Evolutionary conservation across 2,888 invertebrate genomes (phyloP).

Genomic region (Acronicta psi): DNA sequence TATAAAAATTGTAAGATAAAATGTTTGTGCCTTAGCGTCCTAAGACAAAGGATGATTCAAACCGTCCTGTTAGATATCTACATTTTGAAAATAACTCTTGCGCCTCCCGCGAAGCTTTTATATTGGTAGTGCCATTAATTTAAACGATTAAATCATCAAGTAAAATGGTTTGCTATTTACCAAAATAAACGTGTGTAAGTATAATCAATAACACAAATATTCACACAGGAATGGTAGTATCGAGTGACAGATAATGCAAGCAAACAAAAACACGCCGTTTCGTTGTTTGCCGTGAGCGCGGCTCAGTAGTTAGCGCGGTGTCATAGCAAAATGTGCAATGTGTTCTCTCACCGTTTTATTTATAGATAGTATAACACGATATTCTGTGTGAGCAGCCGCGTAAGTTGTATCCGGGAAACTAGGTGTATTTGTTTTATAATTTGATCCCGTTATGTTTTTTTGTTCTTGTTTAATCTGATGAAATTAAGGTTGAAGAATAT

Average conservation of each 20-base stretch:
- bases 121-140: too few species aligned
- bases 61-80: too few species aligned
- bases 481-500: too few species aligned
- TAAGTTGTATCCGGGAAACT: constrained; percentile 16
- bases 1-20: too few species aligned
- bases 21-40: too few species aligned
- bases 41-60: too few species aligned
- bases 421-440: not conserved
- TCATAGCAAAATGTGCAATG: constrained; percentile 51
- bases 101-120: too few species aligned
- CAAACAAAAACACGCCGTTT: constrained; percentile 67
- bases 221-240: constrained; percentile 58
- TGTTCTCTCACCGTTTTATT: constrained; percentile 34
- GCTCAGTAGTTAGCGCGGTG: constrained; percentile 62
- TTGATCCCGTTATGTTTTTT: too few species aligned
- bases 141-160: not conserved
- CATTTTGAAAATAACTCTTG: too few species aligned
- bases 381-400: constrained; percentile 26
- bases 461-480: too few species aligned
- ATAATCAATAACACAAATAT: constrained; percentile 14
- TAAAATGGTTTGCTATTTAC: not conserved
- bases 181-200: not conserved
- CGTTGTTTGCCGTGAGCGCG: constrained; percentile 44
- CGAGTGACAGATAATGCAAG: constrained; percentile 71
- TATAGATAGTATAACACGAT: constrained; percentile 37